Evolutionary conservation across 2,113 vertebrate species (phyloP), one percentile per base, ranked within the genome.

Genomic region (Emydocephalus ijimae): DNA sequence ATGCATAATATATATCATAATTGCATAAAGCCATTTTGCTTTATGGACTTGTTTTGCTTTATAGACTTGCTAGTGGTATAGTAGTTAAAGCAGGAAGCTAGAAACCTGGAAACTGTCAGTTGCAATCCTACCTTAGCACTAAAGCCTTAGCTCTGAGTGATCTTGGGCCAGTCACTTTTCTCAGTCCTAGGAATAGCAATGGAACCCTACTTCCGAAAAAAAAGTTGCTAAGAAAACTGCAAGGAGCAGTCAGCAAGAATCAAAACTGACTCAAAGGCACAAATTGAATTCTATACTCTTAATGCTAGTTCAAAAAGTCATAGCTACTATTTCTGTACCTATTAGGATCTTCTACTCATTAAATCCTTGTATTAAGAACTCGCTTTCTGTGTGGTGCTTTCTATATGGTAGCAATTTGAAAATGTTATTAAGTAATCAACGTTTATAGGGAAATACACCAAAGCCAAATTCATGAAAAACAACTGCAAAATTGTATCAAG

Each of bases 341-440:
- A 88, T 50, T 20, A 24, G 81, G 90, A n/a, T 34, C 90, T 39
- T 39, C 55, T 50, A 64, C 3, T 89, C 39, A 64, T 45, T 26
- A 87, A 52, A 21, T 5, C 54, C 90, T 39, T 87, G 20, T 85
- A 3, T 90, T 93, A 61, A 23, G 3, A 64, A 1, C 15, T 15
- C 90, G 1, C 89, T 87, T 23, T 0, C 56, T 43, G 87, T 48
- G 89, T 69, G 20, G 5, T 94, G 21, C 6, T n/a, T 43, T 56
- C 74, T 54, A 34, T 90, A 88, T 94, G 92, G 55, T 90, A 15
- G 52, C 90, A 15, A 89, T 50, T 50, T 85, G 48, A 11, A 94
- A 94, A 93, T 54, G 87, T 92, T 85, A 89, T n/a, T 89, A 50
- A 43, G 85, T 90, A 0, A 0, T 29, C 91, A 34, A 26, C 8